phyloP scores from a whole-genome alignment of 2,888 invertebrate genomes.

The Limenitis camilla region DNA sequence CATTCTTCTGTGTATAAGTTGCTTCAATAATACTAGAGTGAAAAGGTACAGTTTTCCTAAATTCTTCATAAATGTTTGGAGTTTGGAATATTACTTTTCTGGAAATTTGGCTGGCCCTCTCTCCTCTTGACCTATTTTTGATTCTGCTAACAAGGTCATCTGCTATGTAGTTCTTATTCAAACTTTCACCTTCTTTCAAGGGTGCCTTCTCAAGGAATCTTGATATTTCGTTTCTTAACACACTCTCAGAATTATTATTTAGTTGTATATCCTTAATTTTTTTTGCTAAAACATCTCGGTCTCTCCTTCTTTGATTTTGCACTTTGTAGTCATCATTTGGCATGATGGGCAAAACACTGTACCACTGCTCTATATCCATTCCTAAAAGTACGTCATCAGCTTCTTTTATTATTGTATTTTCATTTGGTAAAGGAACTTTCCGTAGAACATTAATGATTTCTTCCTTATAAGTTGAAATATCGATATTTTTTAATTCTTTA shows the following conservation, averaged over 20 bases:
- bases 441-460: constrained; percentile 40
- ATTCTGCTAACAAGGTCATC: constrained; percentile 36
- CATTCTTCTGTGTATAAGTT: not conserved
- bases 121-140: constrained; percentile 25
- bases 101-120: constrained; percentile 1
- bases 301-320: constrained; percentile 31
- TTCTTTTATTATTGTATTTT: constrained; percentile 41
- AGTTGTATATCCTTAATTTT: constrained; percentile 41
- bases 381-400: constrained; percentile 45
- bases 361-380: constrained; percentile 51
- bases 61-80: constrained; percentile 26
- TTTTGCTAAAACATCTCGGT: constrained; percentile 40
- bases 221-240: constrained; percentile 36
- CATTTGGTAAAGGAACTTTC: constrained; percentile 44
- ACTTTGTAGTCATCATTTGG: constrained; percentile 27
- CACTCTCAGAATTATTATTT: constrained; percentile 25
- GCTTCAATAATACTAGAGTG: constrained; percentile 22
- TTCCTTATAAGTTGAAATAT: constrained; percentile 30
- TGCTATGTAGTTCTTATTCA: constrained; percentile 37
- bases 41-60: constrained; percentile 28
- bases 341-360: constrained; percentile 40
- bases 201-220: constrained; percentile 33
- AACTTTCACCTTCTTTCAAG: constrained; percentile 28
- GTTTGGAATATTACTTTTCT: constrained; percentile 20
- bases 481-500: constrained; percentile 31